Evolutionary conservation across 2,113 vertebrate genomes (phyloP), one percentile per base, ranked within the genome.

Genomic region (Rhinoderma darwinii): DNA sequence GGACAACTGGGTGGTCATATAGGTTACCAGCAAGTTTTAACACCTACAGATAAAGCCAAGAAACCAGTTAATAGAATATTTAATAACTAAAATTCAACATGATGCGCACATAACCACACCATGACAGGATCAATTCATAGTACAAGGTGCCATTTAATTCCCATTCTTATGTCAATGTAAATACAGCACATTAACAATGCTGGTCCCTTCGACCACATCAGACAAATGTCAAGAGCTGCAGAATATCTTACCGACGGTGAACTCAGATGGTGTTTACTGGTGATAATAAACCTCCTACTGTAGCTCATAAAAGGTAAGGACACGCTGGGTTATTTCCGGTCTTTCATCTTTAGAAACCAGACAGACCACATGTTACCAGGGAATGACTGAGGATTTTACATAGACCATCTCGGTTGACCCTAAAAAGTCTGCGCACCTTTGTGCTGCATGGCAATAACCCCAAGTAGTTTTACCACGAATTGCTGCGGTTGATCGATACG

Each of bases 211-310:
- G 25, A 44, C 20, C 74, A 27, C 43, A 77, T 77, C n/a, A 50
- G 41, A 47, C n/a, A 76, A 77, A 77, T 77, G 74, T 77, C 75
- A 54, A 17, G 75, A 51, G 75, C 7, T 11, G 74, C 37, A 54
- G 47, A 54, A 54, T 27, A 47, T 76, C 50, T 78, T 37, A 54
- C 47, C 54, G 47, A 2, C 35, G 75, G 15, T 35, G 75, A 78
- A 78, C 54, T 54, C 75, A 54, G 75, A 51, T 78, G 50, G 22
- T 17, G 43, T 76, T 47, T n/a, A 47, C 37, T 47, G 44, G 6
- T 39, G 32, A 18, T 7, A 37, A 72, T 72, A 37, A 39, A 18
- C 5, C 1, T 6, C 4, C 7, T 35, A 5, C 11, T 4, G 66
- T n/a, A 35, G 30, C 59, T 27, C 6, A 66, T 66, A 66, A 66